Evolutionary conservation across 1,140 invertebrate genomes (phyloP).

Genomic region (Delia radicum): DNA sequence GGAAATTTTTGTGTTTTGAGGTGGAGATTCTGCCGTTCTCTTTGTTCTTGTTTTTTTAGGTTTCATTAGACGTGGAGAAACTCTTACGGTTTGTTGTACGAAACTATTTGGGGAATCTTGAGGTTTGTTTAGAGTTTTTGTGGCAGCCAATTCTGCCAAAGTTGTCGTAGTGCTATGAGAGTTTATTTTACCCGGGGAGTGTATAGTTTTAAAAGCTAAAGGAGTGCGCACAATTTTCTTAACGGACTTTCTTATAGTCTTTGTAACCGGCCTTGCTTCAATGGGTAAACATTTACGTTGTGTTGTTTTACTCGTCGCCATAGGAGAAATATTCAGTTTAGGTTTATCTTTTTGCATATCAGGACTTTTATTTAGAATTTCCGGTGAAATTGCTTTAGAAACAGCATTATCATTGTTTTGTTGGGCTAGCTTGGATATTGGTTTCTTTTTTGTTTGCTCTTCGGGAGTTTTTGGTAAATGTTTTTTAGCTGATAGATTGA

Average conservation of each 20-base stretch:
- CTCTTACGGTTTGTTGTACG: neutral
- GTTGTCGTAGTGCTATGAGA: neutral
- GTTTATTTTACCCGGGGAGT: slow-evolving; percentile 12
- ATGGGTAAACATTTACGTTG: slow-evolving; percentile 38
- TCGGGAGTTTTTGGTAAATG: slow-evolving; percentile 17
- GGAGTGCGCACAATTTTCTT: slow-evolving; percentile 27
- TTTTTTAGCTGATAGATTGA: slow-evolving; percentile 48
- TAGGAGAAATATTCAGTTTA: neutral
- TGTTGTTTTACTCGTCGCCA: slow-evolving; percentile 3
- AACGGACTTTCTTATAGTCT: neutral
- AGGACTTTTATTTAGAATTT: neutral
- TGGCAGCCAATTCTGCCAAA: slow-evolving; percentile 1
- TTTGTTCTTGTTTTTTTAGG: neutral
- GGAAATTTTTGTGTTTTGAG: neutral
- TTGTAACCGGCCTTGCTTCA: slow-evolving; percentile 15
- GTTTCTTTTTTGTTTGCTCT: neutral
- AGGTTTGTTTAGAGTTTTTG: neutral
- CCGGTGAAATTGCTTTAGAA: neutral
- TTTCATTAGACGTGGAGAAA: neutral
- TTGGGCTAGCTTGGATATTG: neutral
- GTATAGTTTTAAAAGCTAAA: slow-evolving; percentile 17
- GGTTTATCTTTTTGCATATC: slow-evolving; percentile 8
- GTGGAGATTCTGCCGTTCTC: neutral
- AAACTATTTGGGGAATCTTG: neutral
- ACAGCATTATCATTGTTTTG: slow-evolving; percentile 16